phyloP scores from a whole-genome alignment of 2,888 invertebrate species.

The Drosophila falleni region DNA sequence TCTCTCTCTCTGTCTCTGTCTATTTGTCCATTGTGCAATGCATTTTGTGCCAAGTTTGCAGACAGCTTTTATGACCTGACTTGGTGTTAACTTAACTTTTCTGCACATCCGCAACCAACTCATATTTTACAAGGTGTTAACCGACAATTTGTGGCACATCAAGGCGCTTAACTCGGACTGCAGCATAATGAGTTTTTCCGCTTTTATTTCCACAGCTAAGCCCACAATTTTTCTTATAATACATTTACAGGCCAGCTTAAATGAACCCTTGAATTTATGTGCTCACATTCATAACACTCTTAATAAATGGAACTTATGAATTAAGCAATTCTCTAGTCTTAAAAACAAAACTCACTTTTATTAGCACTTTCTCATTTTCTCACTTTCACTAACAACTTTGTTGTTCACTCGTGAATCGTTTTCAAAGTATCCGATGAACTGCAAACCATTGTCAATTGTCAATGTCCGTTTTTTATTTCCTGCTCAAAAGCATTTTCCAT shows the following conservation, averaged over 20 bases:
- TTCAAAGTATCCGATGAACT: slow-evolving; percentile 25
- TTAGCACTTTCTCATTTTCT: background rate
- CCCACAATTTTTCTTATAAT: slow-evolving; percentile 15
- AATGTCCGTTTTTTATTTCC: slow-evolving; percentile 60
- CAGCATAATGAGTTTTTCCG: slow-evolving; percentile 54
- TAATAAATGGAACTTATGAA: slow-evolving; percentile 12
- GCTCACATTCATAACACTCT: slow-evolving; percentile 27
- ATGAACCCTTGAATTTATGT: slow-evolving; percentile 15
- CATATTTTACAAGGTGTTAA: slow-evolving; percentile 77
- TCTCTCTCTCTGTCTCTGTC: slow-evolving; percentile 1
- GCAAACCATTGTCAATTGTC: slow-evolving; percentile 45
- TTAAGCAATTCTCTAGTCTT: slow-evolving; percentile 16
- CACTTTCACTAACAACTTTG: slow-evolving; percentile 17
- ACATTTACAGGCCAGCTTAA: slow-evolving; percentile 6
- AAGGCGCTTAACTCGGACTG: slow-evolving; percentile 46
- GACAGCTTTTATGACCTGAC: slow-evolving; percentile 54
- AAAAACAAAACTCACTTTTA: slow-evolving; percentile 4
- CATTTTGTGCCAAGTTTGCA: slow-evolving; percentile 49
- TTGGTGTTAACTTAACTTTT: slow-evolving; percentile 11
- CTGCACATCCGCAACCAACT: slow-evolving; percentile 37
- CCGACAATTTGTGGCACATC: slow-evolving; percentile 71
- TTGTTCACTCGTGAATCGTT: slow-evolving; percentile 27
- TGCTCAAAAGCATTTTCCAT: slow-evolving; percentile 29
- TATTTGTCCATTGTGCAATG: slow-evolving; percentile 33
- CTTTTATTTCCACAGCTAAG: slow-evolving; percentile 35